phyloP scores from a whole-genome alignment of 2,888 invertebrate species.

The Cristatella mucedo region DNA sequence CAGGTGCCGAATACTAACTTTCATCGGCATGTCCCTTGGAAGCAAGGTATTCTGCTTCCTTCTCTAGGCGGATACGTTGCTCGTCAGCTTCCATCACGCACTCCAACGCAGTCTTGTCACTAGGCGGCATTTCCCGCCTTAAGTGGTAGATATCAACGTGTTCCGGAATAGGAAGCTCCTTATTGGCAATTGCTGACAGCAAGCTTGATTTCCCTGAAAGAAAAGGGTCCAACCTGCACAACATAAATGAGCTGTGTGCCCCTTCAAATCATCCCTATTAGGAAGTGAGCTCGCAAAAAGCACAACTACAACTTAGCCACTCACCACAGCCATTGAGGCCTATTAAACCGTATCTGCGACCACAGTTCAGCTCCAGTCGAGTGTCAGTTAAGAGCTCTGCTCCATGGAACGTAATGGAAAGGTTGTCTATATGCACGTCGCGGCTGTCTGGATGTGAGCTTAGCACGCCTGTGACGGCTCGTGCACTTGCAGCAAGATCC shows the following conservation, averaged over 20 bases:
- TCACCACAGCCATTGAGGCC: constrained; percentile 91
- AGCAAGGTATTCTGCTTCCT: constrained; percentile 72
- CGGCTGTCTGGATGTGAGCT: constrained; percentile 87
- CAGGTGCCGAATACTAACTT: constrained; percentile 44
- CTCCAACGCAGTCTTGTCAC: constrained; percentile 80
- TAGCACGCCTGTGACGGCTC: constrained; percentile 61
- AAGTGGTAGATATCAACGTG: constrained; percentile 95
- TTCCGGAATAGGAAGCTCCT: constrained; percentile 84
- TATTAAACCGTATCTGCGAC: constrained; percentile 83
- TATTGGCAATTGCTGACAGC: constrained; percentile 71
- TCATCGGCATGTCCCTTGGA: constrained; percentile 59
- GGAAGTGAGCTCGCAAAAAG: not conserved
- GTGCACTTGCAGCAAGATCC: constrained; percentile 64
- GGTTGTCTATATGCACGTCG: constrained; percentile 86
- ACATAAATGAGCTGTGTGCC: not conserved
- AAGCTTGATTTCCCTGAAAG: constrained; percentile 72
- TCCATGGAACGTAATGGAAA: constrained; percentile 95
- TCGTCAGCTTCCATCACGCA: constrained; percentile 97
- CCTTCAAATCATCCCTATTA: too few relatives aligned
- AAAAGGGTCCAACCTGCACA: too few relatives aligned
- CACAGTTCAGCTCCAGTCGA: constrained; percentile 86
- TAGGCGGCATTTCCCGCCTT: constrained; percentile 93
- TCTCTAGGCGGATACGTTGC: constrained; percentile 74
- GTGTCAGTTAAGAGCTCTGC: constrained; percentile 88
- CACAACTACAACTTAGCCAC: constrained; percentile 19